Conservation (phyloP, 2,888 invertebrate species). For the Phyllotreta striolata region DNA sequence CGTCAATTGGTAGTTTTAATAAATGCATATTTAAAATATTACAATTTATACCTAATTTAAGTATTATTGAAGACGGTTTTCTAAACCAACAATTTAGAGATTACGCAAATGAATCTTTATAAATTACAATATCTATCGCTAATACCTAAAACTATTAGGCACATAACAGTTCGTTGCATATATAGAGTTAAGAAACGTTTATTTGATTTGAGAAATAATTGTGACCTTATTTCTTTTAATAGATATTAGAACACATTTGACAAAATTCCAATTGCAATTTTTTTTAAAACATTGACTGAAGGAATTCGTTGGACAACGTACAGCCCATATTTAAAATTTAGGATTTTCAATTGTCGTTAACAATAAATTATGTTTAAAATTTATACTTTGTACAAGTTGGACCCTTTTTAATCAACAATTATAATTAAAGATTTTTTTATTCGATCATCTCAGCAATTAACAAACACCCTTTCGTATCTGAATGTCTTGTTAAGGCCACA, state of each 20-base stretch:
- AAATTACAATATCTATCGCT: slow-evolving; percentile 10
- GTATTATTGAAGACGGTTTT: neutral
- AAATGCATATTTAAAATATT: too few species aligned
- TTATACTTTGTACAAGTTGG: slow-evolving; percentile 9
- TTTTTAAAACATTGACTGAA: neutral
- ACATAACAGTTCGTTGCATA: slow-evolving; percentile 30
- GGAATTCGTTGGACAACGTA: neutral
- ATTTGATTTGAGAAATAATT: slow-evolving; percentile 22
- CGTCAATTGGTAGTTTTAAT: too few species aligned
- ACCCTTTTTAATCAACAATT: neutral
- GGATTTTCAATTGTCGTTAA: neutral
- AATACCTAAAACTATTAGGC: slow-evolving; percentile 34
- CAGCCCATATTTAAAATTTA: neutral
- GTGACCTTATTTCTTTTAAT: slow-evolving; percentile 23
- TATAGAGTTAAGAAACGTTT: slow-evolving; percentile 13
- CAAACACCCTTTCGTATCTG: slow-evolving; percentile 26
- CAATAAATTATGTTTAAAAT: too few species aligned
- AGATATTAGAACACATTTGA: neutral
- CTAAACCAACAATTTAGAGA: neutral
- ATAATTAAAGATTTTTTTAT: slow-evolving; percentile 3
- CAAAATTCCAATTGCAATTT: neutral
- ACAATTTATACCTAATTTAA: too few species aligned
- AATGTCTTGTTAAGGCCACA: slow-evolving; percentile 27
- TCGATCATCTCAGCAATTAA: slow-evolving; percentile 1
- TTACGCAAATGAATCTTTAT: neutral